Evolutionary conservation across 2,888 invertebrate genomes (phyloP).

Genomic region (Pyrgus malvae): DNA sequence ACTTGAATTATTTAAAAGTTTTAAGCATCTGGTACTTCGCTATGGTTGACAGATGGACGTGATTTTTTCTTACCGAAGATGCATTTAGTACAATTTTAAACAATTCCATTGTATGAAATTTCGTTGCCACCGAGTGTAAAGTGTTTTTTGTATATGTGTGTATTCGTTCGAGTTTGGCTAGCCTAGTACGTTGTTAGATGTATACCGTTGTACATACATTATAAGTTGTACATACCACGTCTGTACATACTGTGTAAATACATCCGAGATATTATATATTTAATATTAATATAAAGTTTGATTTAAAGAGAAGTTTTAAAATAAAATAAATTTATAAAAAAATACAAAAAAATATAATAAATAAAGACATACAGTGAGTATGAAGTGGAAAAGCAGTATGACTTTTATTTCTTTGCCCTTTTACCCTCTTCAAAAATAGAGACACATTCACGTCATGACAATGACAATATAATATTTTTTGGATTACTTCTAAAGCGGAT

Average conservation of each 20-base stretch:
- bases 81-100: conserved; percentile 16
- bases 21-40: too few species aligned
- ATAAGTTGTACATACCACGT: conserved; percentile 60
- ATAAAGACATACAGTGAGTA: conserved; percentile 79
- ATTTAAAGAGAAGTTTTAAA: conserved; percentile 75
- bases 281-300: conserved; percentile 74
- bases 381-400: conserved; percentile 71
- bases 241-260: conserved; percentile 77
- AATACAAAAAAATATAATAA: conserved; percentile 67
- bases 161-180: conserved; percentile 41
- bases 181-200: conserved; percentile 36
- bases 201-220: conserved; percentile 42
- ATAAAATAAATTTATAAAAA: conserved; percentile 67
- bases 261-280: conserved; percentile 67
- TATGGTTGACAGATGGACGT: too few species aligned
- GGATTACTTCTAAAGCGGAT: too few species aligned
- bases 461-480: too few species aligned
- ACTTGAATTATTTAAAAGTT: too few species aligned
- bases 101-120: conserved; percentile 5
- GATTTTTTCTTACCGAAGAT: conserved; percentile 2
- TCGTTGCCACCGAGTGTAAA: conserved; percentile 19
- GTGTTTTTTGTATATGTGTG: conserved; percentile 46
- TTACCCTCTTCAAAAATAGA: too few species aligned
- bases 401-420: conserved; percentile 56
- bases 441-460: too few species aligned